Conservation (phyloP, 2,113 vertebrate species). For the Psittacus erithacus region DNA sequence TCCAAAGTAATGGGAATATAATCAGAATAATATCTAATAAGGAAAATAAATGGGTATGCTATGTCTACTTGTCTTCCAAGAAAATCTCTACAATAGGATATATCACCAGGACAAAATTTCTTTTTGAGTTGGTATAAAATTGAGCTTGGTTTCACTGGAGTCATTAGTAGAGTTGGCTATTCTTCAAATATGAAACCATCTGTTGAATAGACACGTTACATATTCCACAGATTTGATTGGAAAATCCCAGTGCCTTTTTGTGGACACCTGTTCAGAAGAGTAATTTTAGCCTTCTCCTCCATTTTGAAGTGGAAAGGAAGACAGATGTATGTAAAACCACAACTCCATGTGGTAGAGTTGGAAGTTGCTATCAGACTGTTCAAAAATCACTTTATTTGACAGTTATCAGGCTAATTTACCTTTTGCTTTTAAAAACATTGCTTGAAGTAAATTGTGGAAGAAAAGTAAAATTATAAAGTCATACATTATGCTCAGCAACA, state of each 20-base stretch:
- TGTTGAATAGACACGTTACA: conserved; percentile 46
- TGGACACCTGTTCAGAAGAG: conserved; percentile 61
- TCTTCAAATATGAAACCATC: conserved; percentile 49
- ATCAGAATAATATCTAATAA: background rate
- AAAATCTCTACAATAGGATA: background rate
- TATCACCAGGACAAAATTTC: background rate
- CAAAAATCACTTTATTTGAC: background rate
- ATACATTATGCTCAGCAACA: background rate
- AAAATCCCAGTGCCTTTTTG: conserved; percentile 52
- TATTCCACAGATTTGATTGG: conserved; percentile 60
- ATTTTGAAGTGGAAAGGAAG: conserved; percentile 62
- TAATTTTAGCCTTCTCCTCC: conserved; percentile 56
- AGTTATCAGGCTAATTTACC: background rate
- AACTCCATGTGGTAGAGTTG: background rate
- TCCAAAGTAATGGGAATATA: background rate
- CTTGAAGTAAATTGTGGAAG: background rate
- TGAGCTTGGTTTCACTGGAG: conserved; percentile 36
- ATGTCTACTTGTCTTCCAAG: background rate
- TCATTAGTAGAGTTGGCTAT: background rate
- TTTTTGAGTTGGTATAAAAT: background rate
- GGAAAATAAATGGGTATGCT: background rate
- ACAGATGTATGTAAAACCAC: conserved; percentile 31
- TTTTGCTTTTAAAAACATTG: background rate
- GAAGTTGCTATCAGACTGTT: background rate
- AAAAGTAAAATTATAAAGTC: background rate